Base-by-base conservation (phyloP, 2,797 vertebrate species). In the Remorina albescens region DNA sequence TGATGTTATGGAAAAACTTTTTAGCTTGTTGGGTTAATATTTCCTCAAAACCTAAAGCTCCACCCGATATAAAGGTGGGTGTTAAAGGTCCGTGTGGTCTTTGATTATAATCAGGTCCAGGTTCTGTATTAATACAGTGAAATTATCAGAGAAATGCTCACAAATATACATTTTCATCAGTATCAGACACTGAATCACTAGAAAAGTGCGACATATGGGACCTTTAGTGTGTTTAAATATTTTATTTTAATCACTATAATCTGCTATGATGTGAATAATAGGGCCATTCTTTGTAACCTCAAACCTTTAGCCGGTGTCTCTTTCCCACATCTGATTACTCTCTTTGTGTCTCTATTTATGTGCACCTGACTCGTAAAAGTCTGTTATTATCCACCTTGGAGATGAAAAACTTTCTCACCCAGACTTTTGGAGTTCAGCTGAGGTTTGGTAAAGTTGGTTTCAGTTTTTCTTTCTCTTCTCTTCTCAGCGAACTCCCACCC, bases 401-500 rank as follows among this genome's bases (percentile, higher is more conserved):
- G 13, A 16, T 16, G 2, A 16, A 11, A 5, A 18, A 41, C 39
- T 41, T 4, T 30, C 6, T 30, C 39, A 41, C 39, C 39, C 4
- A 15, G 15, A 5, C 15, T 6, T 41, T 39, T 41, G 2, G 16
- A 6, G 39, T 42, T 18, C 16, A 42, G 37, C 16, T 41, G 3
- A 16, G 32, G 6, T 39, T 47, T 47, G 44, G 21, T 11, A 47
- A 47, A 9, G 51, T 26, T 13, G 0, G 44, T 54, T 66, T 25
- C 0, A 12, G 12, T 12, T 19, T 47, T 15, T 49, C 15, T 53
- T 25, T 12, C 3, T 36, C 23, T n/a, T 41, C 15, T 61, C 36
- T 56, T 21, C 74, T 25, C 71, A 99, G 98, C 58, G 34, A 93
- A 95, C 86, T 62, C 46, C 42, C 91, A 71, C 2, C 76, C 91